Percentiles rank a stretch among this genome's conserved stretches.
Evolutionary conservation across 2,797 vertebrate species (phyloP).

Genomic region (Gallinago stenura): DNA sequence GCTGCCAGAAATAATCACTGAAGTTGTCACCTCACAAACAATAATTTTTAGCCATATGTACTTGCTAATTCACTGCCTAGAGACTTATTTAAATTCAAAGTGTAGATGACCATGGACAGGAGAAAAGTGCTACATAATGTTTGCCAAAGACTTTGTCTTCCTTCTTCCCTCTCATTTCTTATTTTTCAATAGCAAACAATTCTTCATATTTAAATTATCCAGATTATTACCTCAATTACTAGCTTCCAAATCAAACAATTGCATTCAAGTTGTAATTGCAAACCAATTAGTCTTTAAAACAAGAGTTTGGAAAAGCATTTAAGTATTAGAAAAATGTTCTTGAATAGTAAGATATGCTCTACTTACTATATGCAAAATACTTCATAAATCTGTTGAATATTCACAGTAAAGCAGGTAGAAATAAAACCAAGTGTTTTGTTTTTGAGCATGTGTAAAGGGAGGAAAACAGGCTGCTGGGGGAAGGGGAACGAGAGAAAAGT

Average conservation of each 20-base stretch:
- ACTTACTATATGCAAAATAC: slow-evolving; percentile 28
- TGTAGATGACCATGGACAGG: background rate
- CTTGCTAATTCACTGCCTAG: background rate
- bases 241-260: slow-evolving; percentile 27
- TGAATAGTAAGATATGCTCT: background rate
- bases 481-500: slow-evolving; percentile 37
- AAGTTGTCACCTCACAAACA: background rate
- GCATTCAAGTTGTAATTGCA: slow-evolving; percentile 40
- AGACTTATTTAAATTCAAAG: background rate
- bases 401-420: slow-evolving; percentile 14
- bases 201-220: background rate
- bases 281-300: slow-evolving; percentile 30
- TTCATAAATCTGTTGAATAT: slow-evolving; percentile 51
- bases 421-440: background rate
- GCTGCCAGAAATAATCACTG: background rate
- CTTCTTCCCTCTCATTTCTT: background rate
- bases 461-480: background rate
- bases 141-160: background rate
- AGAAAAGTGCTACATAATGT: background rate
- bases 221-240: background rate
- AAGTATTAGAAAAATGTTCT: slow-evolving; percentile 1
- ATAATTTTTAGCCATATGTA: background rate
- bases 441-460: background rate
- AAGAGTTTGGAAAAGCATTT: background rate
- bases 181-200: background rate